Base-by-base conservation (phyloP, 2,113 vertebrate species). In the Monopterus albus region DNA sequence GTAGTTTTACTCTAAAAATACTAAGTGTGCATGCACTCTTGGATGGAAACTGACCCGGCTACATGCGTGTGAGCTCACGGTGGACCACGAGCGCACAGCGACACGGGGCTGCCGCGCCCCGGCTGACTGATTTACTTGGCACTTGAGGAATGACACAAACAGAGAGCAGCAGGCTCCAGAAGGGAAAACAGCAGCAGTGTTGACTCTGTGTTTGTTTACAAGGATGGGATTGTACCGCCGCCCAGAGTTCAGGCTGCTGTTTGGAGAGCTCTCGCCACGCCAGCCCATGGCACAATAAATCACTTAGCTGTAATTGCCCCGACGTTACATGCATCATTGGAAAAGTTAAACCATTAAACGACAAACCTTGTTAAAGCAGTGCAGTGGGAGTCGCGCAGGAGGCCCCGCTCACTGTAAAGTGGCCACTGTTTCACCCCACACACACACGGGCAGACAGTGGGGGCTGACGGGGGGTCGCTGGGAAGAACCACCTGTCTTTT, bases 121-220 rank as follows among this genome's bases (percentile, higher is more conserved):
- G 50, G 84, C 90, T 93, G 93, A 95, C 95, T 93, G 94, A 95
- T 95, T 93, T 94, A 94, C 90, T 94, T 91, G 91, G 93, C 83
- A 74, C 85, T 90, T 84, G 81, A 87, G 83, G 82, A 86, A 88
- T 87, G 87, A 89, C 87, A 91, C 82, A 85, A 88, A 90, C 87
- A 88, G 88, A 85, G 89, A 89, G 78, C 82, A 69, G 76, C 79
- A 53, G 79, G 72, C 72, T 83, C 57, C 72, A 31, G 70, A 84
- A 82, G 84, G 84, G 83, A 85, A 83, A 88, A 81, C 81, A 78
- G 57, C 56, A 3, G 46, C 82, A 61, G 40, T 88, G 85, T 91
- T 91, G 79, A 86, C 86, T 89, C 52, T 76, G 79, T 81, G 85
- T 89, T 90, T 93, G 89, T 92, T 92, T 91, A 91, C 85, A 88